These are phyloP conservation scores for Galaxea fascicularis DNA, from an alignment of 92 coral and sea anemone species.

Conservation along the genomic window DNA sequence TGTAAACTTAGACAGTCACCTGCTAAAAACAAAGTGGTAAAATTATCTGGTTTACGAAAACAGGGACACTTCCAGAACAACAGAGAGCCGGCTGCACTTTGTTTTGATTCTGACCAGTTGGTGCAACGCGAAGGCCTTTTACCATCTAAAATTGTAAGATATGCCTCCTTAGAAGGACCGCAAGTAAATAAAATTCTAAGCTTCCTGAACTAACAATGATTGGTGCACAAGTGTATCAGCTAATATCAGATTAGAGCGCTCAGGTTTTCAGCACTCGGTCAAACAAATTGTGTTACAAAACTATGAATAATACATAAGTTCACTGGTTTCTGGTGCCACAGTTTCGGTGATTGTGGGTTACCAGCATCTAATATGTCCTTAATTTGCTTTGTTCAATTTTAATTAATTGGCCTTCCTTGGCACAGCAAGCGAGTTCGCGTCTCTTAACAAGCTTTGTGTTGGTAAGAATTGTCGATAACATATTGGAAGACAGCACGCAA, in stretches of 20 bases:
- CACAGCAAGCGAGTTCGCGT: conserved; percentile 11
- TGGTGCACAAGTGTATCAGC: no score
- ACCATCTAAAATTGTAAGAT: neutral
- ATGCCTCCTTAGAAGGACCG: neutral
- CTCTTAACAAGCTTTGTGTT: neutral
- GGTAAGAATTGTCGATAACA: conserved; percentile 4
- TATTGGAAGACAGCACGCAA: neutral
- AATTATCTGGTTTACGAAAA: neutral
- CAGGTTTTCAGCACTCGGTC: neutral
- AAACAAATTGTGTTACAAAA: neutral
- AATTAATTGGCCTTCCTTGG: conserved; percentile 16
- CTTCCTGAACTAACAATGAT: no score
- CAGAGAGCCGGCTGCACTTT: conserved; percentile 4
- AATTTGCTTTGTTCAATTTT: conserved; percentile 45
- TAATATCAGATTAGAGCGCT: no score
- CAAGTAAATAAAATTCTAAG: neutral
- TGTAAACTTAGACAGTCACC: neutral
- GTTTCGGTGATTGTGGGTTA: conserved; percentile 25
- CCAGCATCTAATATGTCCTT: conserved; percentile 31
- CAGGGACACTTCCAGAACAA: neutral
- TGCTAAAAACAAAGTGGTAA: conserved; percentile 5
- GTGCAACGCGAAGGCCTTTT: conserved; percentile 3
- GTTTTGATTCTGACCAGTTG: conserved; percentile 9
- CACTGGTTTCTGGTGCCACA: conserved; percentile 38
- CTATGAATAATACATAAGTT: conserved; percentile 27